phyloP scores from a whole-genome alignment of 2,797 vertebrate genomes.

The Rousettus madagascariensis region DNA sequence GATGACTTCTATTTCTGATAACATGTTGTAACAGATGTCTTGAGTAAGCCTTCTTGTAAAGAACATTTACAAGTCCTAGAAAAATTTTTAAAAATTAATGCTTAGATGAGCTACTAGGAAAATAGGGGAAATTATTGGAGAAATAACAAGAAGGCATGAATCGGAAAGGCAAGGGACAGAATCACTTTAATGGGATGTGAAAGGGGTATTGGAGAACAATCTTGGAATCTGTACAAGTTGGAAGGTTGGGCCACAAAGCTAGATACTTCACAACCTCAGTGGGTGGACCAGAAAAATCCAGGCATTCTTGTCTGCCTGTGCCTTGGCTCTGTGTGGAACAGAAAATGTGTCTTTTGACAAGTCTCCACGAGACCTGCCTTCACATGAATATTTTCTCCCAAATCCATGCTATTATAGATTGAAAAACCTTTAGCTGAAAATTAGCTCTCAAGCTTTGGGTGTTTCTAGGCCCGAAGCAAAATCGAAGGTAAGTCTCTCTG shows the following conservation, averaged over 20 bases:
- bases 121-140: background rate
- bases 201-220: background rate
- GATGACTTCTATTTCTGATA: background rate
- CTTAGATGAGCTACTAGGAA: background rate
- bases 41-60: background rate
- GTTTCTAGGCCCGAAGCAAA: background rate
- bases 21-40: background rate
- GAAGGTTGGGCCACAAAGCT: background rate
- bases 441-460: background rate
- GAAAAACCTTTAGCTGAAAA: background rate
- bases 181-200: background rate
- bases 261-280: background rate
- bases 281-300: background rate
- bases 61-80: background rate
- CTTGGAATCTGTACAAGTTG: background rate
- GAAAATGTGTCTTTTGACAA: background rate
- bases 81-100: background rate
- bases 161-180: background rate
- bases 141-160: background rate
- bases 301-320: background rate
- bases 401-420: background rate
- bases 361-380: background rate
- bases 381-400: background rate
- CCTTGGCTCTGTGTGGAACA: background rate
- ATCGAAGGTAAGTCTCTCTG: background rate